Conservation (phyloP, 2,113 vertebrate species). For the Emydura subglobosa region DNA sequence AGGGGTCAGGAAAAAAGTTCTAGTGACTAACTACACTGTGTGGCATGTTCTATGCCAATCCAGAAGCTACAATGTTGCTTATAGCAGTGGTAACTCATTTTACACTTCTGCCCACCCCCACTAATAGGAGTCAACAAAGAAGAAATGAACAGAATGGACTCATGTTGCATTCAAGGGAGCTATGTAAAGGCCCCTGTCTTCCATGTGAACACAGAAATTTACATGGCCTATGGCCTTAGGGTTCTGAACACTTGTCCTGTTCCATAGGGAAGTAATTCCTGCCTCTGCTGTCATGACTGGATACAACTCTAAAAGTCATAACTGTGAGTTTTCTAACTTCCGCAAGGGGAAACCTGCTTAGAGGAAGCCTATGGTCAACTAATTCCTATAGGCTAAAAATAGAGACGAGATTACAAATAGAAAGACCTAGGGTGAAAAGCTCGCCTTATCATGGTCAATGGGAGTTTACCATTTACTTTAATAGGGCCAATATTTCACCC, state of each 20-base stretch:
- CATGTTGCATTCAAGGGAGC: neutral
- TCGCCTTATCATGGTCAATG: accelerated
- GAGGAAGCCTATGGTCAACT: neutral
- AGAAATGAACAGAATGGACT: neutral
- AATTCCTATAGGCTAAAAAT: neutral
- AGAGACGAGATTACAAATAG: neutral
- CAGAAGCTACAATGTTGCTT: accelerated
- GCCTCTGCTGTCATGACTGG: neutral
- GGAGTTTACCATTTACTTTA: neutral
- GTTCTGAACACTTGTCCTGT: neutral
- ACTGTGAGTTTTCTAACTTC: neutral
- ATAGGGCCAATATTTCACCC: neutral
- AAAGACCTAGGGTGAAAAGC: accelerated
- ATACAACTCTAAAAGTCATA: neutral
- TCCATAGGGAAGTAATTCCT: neutral
- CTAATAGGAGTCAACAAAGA: neutral
- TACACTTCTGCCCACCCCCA: accelerated
- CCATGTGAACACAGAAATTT: neutral
- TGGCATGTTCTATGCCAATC: accelerated
- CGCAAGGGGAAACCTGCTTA: neutral
- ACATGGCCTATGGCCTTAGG: neutral
- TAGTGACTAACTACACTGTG: neutral
- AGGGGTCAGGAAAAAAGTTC: neutral
- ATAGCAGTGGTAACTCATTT: neutral
- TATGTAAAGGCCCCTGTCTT: neutral